Conservation (phyloP, 2,888 invertebrate species). For the Cataglyphis livida region DNA sequence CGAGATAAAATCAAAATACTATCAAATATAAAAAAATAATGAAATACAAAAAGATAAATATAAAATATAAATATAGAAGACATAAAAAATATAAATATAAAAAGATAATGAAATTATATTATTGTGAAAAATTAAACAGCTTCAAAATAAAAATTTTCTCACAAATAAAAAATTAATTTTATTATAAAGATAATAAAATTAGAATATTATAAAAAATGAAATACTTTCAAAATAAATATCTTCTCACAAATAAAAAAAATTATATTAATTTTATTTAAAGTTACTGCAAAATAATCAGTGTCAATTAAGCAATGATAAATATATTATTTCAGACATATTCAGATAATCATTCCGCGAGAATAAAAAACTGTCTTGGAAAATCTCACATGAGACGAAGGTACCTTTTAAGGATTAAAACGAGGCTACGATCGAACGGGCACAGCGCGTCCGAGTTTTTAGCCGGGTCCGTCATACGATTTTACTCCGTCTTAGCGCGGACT, state of each 20-base stretch:
- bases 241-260: not conserved
- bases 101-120: not conserved
- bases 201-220: not conserved
- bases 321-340: not conserved
- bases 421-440: conserved; percentile 44
- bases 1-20: not conserved
- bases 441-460: conserved; percentile 45
- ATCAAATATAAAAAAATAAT: not conserved
- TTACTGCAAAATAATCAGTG: not conserved
- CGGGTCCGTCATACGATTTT: conserved; percentile 65
- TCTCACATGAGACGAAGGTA: conserved; percentile 14
- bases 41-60: not conserved
- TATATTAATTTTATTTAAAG: not conserved
- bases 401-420: conserved; percentile 45
- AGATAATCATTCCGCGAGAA: not conserved
- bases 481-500: conserved; percentile 67
- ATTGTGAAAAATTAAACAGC: not conserved
- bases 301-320: conserved; percentile 11
- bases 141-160: not conserved
- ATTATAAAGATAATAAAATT: not conserved
- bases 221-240: not conserved
- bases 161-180: conserved; percentile 7
- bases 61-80: not conserved
- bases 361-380: not conserved
- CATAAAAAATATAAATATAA: not conserved